Conservation (phyloP, 1,140 invertebrate genomes). For the Musca vetustissima region DNA sequence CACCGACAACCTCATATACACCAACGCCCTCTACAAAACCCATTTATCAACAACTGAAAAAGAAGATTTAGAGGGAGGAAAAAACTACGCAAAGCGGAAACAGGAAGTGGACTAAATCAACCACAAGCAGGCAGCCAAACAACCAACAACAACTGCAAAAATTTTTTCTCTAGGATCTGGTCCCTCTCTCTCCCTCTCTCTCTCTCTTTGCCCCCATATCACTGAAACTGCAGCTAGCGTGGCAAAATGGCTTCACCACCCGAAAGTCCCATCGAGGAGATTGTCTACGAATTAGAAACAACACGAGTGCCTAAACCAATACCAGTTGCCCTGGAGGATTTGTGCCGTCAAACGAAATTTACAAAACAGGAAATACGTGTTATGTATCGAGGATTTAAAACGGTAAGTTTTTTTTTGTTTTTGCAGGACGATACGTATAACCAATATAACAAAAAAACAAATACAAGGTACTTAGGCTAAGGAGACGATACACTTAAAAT, state of each 20-base stretch:
- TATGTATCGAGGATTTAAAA: constrained; percentile 97
- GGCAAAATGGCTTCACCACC: constrained; percentile 75
- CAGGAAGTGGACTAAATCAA: neutral
- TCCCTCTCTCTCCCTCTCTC: neutral
- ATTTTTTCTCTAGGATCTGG: neutral
- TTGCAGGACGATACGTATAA: no score
- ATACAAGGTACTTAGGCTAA: no score
- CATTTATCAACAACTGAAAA: neutral
- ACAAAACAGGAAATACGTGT: constrained; percentile 92
- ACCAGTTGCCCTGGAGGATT: constrained; percentile 87
- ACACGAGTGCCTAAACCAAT: constrained; percentile 75
- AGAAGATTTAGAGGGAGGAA: neutral
- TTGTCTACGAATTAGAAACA: constrained; percentile 79
- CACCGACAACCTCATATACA: no score
- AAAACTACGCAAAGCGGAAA: neutral
- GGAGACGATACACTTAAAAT: no score
- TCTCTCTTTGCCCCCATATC: no score
- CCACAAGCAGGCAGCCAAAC: neutral
- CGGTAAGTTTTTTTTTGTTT: no score
- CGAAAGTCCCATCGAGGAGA: constrained; percentile 80
- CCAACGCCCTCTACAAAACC: no score
- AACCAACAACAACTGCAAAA: neutral
- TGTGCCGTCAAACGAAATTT: constrained; percentile 92
- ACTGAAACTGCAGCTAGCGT: neutral
- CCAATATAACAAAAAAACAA: no score